Conservation (phyloP, 1,140 invertebrate species). For the Diorhabda sublineata region DNA sequence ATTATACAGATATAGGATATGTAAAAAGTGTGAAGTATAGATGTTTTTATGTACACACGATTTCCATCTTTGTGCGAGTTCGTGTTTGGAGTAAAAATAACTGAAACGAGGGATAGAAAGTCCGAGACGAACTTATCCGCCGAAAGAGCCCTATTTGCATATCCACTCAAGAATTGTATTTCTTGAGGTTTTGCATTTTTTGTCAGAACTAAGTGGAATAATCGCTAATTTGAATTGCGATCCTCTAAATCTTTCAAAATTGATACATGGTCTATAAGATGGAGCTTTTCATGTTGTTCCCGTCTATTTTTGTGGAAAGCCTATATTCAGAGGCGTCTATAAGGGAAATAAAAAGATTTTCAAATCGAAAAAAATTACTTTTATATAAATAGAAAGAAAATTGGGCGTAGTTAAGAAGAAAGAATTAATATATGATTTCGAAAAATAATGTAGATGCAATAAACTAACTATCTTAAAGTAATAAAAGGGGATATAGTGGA, state of each 20-base stretch:
- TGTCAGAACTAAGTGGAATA: conserved; percentile 28
- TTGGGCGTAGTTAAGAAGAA: no score
- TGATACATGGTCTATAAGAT: conserved; percentile 35
- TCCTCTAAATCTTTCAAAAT: conserved; percentile 42
- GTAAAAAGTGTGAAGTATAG: neutral
- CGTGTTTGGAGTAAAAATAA: conserved; percentile 18
- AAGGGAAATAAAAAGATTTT: no score
- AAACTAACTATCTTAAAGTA: no score
- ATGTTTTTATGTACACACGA: conserved; percentile 4
- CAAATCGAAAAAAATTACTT: no score
- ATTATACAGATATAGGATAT: no score
- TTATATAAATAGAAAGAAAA: no score
- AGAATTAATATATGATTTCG: no score
- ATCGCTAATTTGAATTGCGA: conserved; percentile 43
- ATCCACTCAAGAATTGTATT: conserved; percentile 29
- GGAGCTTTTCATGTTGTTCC: neutral
- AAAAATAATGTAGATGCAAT: no score
- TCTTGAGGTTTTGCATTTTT: conserved; percentile 33
- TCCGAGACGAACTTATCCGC: conserved; percentile 12
- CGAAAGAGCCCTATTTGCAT: conserved; percentile 29
- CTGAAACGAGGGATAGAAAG: conserved; percentile 4
- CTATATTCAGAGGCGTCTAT: neutral
- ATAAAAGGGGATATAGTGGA: no score
- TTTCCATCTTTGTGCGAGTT: conserved; percentile 5
- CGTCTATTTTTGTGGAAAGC: neutral